These are phyloP conservation scores for Chymomyza procnemis DNA, from an alignment of 2,888 invertebrate species.

Conservation along the genomic window DNA sequence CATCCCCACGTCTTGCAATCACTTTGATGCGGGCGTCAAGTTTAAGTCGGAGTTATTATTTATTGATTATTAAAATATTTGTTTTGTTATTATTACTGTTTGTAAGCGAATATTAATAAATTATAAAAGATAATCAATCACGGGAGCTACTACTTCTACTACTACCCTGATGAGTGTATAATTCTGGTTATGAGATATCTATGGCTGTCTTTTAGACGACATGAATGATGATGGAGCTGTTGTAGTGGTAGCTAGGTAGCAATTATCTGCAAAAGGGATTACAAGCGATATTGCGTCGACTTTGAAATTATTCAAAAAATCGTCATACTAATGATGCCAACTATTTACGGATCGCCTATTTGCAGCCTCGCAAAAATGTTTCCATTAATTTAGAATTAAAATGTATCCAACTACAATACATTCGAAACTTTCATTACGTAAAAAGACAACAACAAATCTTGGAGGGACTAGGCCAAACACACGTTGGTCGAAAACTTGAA, in stretches of 20 bases:
- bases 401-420: no score
- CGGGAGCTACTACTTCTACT: background rate
- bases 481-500: no score
- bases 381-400: no score
- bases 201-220: background rate
- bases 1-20: background rate
- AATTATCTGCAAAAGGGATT: no score
- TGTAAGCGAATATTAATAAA: slow-evolving; percentile 47
- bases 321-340: no score
- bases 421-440: no score
- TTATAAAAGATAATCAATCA: slow-evolving; percentile 56
- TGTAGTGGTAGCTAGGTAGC: background rate
- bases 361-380: no score
- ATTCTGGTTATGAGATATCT: background rate
- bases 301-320: no score
- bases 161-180: background rate
- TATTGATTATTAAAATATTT: slow-evolving; percentile 44
- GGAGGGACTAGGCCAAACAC: no score
- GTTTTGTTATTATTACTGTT: background rate
- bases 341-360: no score
- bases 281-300: no score
- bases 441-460: no score
- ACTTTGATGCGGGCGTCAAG: slow-evolving; percentile 2
- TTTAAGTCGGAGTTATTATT: slow-evolving; percentile 28
- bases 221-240: background rate